A percentile compares a stretch with the other conserved stretches of the same genome.
Conservation (phyloP, 1,140 invertebrate genomes). For the Cyclina sinensis region DNA sequence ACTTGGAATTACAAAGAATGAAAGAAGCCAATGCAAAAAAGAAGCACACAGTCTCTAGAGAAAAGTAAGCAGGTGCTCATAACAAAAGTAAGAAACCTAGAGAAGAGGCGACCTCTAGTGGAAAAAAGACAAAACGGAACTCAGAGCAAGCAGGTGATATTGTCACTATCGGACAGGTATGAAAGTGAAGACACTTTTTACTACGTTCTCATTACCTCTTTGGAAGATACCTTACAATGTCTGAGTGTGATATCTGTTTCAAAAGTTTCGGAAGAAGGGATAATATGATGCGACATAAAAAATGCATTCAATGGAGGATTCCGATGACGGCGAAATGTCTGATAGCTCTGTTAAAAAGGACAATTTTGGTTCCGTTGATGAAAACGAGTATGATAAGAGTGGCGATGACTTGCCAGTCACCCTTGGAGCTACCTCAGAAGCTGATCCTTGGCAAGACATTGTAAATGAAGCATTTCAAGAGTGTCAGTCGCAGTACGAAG, state of each 20-base stretch:
- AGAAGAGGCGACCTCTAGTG: not conserved
- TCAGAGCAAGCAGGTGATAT: not conserved
- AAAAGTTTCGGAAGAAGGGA: slow-evolving; percentile 18
- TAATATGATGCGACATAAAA: slow-evolving; percentile 38
- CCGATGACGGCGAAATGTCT: not conserved
- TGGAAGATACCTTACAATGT: not conserved
- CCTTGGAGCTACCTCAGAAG: not conserved
- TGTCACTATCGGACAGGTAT: not conserved
- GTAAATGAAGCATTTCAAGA: not conserved
- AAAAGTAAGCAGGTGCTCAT: not conserved
- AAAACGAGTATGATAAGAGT: not conserved
- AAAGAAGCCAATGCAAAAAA: not conserved
- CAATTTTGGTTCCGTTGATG: not conserved
- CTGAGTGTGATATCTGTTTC: slow-evolving; percentile 24
- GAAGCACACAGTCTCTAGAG: not conserved
- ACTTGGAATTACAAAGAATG: slow-evolving; percentile 1
- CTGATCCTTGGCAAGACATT: slow-evolving; percentile 41
- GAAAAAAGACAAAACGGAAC: not conserved
- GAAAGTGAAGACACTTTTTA: not conserved
- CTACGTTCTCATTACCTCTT: not conserved
- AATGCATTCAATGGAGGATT: not conserved
- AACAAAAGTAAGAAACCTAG: not conserved
- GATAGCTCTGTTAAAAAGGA: not conserved
- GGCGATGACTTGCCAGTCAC: not conserved
- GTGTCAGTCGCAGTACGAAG: slow-evolving; percentile 36